Conservation (phyloP, 2,113 vertebrate species). For the Ceyx melanurus region DNA sequence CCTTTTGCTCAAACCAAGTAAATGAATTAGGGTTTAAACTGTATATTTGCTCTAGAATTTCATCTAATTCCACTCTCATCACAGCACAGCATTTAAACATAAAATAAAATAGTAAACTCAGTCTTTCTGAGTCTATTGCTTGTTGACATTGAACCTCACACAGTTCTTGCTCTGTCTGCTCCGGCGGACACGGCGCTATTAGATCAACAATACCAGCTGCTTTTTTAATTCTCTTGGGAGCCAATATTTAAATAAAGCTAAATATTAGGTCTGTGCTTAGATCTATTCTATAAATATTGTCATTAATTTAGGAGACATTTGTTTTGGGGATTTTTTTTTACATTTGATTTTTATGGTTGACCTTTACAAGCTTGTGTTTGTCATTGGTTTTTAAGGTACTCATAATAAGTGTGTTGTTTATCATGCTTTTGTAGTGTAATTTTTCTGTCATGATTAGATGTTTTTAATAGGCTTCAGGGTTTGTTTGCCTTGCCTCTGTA, state of each 20-base stretch:
- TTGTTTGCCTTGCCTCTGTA: conserved; percentile 21
- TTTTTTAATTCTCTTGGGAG: conserved; percentile 78
- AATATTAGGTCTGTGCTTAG: conserved; percentile 82
- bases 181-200: conserved; percentile 63
- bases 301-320: conserved; percentile 64
- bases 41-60: conserved; percentile 67
- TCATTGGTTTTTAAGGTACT: conserved; percentile 44
- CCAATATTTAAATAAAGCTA: conserved; percentile 80
- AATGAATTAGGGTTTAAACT: conserved; percentile 23
- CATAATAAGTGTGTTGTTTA: conserved; percentile 46
- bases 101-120: conserved; percentile 62
- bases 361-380: conserved; percentile 32
- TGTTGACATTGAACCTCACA: conserved; percentile 75
- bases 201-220: conserved; percentile 81
- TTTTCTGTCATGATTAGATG: conserved; percentile 38
- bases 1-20: neutral
- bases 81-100: conserved; percentile 66
- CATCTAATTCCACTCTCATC: conserved; percentile 43
- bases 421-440: neutral
- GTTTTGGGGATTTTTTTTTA: neutral
- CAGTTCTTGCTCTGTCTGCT: conserved; percentile 60
- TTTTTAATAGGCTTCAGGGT: neutral
- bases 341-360: conserved; percentile 59
- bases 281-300: conserved; percentile 79
- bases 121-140: conserved; percentile 62